Base-by-base conservation (phyloP, 2,797 vertebrate genomes). In the Sebastes reedi region DNA sequence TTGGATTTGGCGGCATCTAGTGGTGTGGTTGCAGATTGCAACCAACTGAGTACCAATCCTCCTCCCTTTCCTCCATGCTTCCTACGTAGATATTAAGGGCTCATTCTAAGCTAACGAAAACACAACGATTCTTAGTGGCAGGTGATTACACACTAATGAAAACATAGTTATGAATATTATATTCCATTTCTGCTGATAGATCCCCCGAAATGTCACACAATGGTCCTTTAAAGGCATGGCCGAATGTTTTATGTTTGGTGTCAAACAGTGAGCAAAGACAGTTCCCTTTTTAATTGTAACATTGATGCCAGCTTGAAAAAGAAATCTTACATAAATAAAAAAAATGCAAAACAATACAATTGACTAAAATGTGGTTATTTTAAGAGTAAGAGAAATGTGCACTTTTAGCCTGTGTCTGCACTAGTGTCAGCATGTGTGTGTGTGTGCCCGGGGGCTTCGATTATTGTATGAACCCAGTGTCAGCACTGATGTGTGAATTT, bases 381-480 rank as follows among this genome's bases (percentile, higher is more conserved):
- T 10, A 14, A 79, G 46, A 62, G 4, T 14, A 13, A 32, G 22
- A 56, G 27, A 8, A 75, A 79, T 67, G 0, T 71, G 30, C 20
- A 46, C 20, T 72, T 76, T 73, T 16, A 71, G 64, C 56, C 6
- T 32, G 12, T 56, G 30, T 39, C 22, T 56, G 58, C n/a, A 72
- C 10, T 58, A 50, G 46, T 80, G 55, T 68, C 2, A n/a, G 66
- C 3, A 8, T 72, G 32, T 78, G 39, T 78, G 72, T 24, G 14
- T 58, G 67, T 27, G 62, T 34, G 67, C 52, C 81, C 22, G 25
- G 79, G 79, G 71, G 66, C 72, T 84, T 87, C 39, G 67, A 82
- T 83, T 84, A 86, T 55, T 84, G 77, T 75, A 74, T 88, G 84
- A 89, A 81, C 77, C 72, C 16, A 3, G 27, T 81, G 75, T 89